phyloP scores from a whole-genome alignment of 2,797 vertebrate genomes.

The Graptemys geographica region DNA sequence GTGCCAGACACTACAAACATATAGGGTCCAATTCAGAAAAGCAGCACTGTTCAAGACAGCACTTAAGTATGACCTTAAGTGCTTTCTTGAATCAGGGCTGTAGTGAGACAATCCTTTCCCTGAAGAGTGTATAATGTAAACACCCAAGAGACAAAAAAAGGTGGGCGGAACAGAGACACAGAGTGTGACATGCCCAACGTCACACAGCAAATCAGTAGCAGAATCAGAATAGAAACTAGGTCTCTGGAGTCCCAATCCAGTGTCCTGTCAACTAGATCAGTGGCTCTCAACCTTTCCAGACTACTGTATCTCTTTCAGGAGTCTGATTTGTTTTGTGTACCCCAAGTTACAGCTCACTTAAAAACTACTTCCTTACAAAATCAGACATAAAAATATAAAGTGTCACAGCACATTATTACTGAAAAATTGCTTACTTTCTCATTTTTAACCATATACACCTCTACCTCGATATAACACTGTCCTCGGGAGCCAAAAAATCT shows the following conservation, averaged over 20 bases:
- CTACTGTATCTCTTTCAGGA: too few relatives aligned
- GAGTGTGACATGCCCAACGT: background rate
- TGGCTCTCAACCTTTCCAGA: too few relatives aligned
- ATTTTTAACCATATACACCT: too few relatives aligned
- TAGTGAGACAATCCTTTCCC: background rate
- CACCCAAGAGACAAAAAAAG: background rate
- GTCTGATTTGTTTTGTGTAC: too few relatives aligned
- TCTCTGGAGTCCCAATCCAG: background rate
- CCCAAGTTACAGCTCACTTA: too few relatives aligned
- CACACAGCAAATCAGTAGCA: background rate
- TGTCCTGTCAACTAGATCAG: background rate
- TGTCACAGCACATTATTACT: too few relatives aligned
- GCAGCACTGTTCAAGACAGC: background rate
- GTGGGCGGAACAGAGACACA: background rate
- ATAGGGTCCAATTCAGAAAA: background rate
- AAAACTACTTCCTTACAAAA: too few relatives aligned
- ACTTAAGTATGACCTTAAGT: background rate
- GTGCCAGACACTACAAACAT: background rate
- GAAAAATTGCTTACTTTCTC: too few relatives aligned
- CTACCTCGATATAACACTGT: too few relatives aligned
- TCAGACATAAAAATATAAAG: too few relatives aligned
- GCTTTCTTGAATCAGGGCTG: background rate
- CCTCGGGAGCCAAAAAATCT: too few relatives aligned
- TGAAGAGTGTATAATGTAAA: background rate
- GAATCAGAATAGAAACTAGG: background rate